These are phyloP conservation scores for Neosilurus mollespiculum DNA, from an alignment of 2,797 vertebrate genomes.

Conservation along the genomic window DNA sequence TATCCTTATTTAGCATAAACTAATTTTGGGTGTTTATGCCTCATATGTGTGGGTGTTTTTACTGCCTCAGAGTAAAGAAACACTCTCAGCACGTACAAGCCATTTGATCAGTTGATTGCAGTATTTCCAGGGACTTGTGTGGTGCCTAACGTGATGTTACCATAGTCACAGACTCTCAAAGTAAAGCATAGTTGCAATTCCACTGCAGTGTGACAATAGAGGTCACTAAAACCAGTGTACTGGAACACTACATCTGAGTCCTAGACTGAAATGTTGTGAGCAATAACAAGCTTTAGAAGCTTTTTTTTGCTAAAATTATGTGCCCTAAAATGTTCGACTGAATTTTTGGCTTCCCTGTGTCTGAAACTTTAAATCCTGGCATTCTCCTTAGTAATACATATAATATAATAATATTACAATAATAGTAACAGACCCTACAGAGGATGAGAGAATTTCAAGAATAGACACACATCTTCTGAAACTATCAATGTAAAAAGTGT, in stretches of 20 bases:
- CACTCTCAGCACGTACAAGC: conserved; percentile 37
- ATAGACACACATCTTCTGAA: too few species aligned
- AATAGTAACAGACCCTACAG: neutral
- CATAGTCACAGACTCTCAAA: conserved; percentile 45
- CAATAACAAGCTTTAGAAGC: neutral
- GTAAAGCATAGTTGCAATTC: conserved; percentile 54
- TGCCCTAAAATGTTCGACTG: neutral
- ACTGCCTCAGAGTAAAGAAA: neutral
- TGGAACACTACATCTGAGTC: conserved; percentile 43
- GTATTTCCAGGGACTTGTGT: conserved; percentile 43
- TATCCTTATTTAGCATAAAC: neutral
- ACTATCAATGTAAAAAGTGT: neutral
- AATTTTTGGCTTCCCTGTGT: neutral
- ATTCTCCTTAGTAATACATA: neutral
- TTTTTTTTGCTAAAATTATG: neutral
- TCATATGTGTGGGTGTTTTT: neutral
- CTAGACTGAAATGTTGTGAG: conserved; percentile 23
- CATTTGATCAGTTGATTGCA: conserved; percentile 50
- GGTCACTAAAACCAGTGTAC: conserved; percentile 44
- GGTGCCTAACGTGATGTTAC: conserved; percentile 55
- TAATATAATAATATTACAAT: neutral
- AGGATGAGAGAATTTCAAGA: neutral
- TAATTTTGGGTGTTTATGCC: neutral
- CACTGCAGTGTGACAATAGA: conserved; percentile 26
- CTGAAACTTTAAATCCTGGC: neutral